These are phyloP conservation scores for Toxotes chatareus DNA, from an alignment of 2,113 vertebrate species.

Conservation along the genomic window DNA sequence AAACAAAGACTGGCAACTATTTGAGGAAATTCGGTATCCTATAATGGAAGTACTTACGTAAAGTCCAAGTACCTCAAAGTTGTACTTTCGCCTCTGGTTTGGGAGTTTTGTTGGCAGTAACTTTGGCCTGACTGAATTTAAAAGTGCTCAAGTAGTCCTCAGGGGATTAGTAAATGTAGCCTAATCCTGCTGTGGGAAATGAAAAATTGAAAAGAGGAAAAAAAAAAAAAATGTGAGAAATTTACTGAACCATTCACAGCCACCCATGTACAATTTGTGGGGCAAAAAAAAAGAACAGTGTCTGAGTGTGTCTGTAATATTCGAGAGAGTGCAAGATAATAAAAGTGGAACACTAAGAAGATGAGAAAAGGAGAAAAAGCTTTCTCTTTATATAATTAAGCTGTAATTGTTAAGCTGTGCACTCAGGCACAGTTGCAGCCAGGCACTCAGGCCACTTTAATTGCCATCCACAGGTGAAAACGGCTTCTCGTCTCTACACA, in stretches of 20 bases:
- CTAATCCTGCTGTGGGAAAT: slow-evolving; percentile 3
- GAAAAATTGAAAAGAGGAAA: slow-evolving; percentile 1
- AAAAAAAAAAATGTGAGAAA: background rate
- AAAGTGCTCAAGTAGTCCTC: background rate
- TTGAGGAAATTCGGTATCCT: background rate
- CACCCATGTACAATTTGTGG: background rate
- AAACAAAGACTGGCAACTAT: no score
- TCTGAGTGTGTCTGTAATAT: background rate
- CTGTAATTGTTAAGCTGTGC: slow-evolving; percentile 32
- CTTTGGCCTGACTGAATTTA: background rate
- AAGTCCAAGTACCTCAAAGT: background rate
- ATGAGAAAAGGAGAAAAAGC: background rate
- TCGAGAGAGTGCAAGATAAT: background rate
- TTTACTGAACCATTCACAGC: background rate
- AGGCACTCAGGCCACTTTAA: slow-evolving; percentile 45
- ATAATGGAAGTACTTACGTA: no score
- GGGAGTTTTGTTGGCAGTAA: background rate
- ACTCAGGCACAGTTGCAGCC: slow-evolving; percentile 33
- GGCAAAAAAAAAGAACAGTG: background rate
- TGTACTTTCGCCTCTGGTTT: background rate
- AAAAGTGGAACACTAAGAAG: background rate
- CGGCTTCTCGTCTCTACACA: slow-evolving; percentile 33
- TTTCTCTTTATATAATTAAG: slow-evolving; percentile 35
- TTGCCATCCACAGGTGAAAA: slow-evolving; percentile 49
- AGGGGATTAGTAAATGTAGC: background rate